phyloP scores from a whole-genome alignment of 2,888 invertebrate genomes.

The Ecliptopera silaceata region DNA sequence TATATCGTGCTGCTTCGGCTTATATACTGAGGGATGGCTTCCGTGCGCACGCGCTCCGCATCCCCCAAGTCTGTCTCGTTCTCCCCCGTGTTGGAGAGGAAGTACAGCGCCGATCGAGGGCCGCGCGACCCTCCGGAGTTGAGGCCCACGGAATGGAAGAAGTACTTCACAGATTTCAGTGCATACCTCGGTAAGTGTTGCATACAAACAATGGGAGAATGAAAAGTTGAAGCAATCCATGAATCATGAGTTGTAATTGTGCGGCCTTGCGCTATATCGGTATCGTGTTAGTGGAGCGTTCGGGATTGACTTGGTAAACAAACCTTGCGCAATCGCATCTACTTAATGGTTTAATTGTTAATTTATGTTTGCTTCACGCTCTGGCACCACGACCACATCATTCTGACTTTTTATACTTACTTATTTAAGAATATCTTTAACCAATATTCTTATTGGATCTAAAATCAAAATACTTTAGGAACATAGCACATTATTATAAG shows the following conservation, averaged over 20 bases:
- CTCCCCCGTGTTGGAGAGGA: constrained; percentile 84
- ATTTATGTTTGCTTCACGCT: constrained; percentile 34
- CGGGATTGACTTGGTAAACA: constrained; percentile 70
- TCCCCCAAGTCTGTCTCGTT: constrained; percentile 86
- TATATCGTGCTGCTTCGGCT: constrained; percentile 56
- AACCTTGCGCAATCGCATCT: constrained; percentile 70
- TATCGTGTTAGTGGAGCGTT: constrained; percentile 73
- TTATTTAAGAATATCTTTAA: not conserved
- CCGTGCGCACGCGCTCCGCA: constrained; percentile 85
- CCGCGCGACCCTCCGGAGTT: constrained; percentile 66
- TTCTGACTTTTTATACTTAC: not conserved
- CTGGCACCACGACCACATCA: constrained; percentile 20
- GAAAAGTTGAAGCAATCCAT: constrained; percentile 49
- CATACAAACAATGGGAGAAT: constrained; percentile 26
- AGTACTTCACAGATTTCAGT: constrained; percentile 78
- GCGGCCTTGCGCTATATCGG: constrained; percentile 79
- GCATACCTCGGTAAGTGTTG: constrained; percentile 78
- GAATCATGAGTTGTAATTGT: constrained; percentile 67
- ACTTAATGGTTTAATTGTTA: constrained; percentile 44
- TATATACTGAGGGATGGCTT: constrained; percentile 82
- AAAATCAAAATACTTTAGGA: not conserved
- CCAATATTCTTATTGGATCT: not conserved
- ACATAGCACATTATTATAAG: not conserved
- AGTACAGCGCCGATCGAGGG: constrained; percentile 75
- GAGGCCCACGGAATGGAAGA: constrained; percentile 72